These are phyloP conservation scores for Steatocranus sp. DNA, from an alignment of 2,797 vertebrate genomes.

Conservation along the genomic window DNA sequence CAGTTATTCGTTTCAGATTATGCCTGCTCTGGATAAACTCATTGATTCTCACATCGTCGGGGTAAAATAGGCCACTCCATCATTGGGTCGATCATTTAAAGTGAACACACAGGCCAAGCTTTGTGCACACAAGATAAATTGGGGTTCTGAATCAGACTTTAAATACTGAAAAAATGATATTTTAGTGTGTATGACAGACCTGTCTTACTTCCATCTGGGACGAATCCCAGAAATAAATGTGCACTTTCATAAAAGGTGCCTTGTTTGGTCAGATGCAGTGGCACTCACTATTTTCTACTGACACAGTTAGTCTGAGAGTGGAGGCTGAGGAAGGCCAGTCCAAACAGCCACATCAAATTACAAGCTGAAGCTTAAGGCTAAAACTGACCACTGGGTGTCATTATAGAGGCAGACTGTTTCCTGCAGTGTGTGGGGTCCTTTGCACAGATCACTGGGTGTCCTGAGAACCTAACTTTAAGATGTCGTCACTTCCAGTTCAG, in stretches of 20 bases:
- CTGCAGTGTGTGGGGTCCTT: conserved; percentile 65
- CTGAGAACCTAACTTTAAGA: background rate
- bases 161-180: background rate
- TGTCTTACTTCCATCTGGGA: background rate
- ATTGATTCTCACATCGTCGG: conserved; percentile 57
- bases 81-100: conserved; percentile 66
- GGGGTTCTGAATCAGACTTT: background rate
- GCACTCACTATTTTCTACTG: conserved; percentile 26
- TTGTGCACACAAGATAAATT: background rate
- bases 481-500: background rate
- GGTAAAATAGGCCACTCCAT: conserved; percentile 50
- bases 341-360: background rate
- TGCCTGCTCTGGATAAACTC: conserved; percentile 49
- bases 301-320: background rate
- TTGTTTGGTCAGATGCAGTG: background rate
- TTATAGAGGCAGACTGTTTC: conserved; percentile 59
- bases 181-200: background rate
- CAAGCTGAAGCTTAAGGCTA: background rate
- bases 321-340: background rate
- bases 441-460: conserved; percentile 39
- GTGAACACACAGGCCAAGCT: conserved; percentile 37
- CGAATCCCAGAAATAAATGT: background rate
- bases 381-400: conserved; percentile 61
- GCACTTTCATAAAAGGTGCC: background rate
- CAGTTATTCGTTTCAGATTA: conserved; percentile 22